Evolutionary conservation across 2,888 invertebrate species (phyloP).

Genomic region (Dinocampus coccinellae): DNA sequence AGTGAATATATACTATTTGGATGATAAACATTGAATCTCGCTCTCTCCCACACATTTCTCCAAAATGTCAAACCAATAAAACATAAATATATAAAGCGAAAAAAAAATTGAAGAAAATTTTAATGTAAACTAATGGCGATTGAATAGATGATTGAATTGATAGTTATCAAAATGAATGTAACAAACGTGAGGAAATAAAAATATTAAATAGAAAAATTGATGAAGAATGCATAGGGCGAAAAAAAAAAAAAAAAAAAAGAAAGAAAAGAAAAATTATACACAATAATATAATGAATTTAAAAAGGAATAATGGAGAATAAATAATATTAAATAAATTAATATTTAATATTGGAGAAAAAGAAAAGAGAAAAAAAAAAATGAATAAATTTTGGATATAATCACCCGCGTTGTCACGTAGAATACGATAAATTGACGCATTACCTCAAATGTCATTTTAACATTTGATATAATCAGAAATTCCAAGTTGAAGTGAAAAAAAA

Average conservation of each 20-base stretch:
- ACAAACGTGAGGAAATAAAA: too few species aligned
- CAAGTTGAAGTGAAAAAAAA: too few species aligned
- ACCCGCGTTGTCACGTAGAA: constrained; percentile 39
- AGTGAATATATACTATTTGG: too few species aligned
- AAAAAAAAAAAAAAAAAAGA: too few species aligned
- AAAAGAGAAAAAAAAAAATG: constrained; percentile 29
- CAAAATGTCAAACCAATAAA: not conserved
- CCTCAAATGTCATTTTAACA: not conserved
- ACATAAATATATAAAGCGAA: not conserved
- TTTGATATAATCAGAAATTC: constrained; percentile 2
- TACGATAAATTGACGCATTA: not conserved
- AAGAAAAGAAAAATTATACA: constrained; percentile 45
- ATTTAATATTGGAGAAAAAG: not conserved
- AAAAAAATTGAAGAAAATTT: not conserved
- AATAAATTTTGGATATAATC: constrained; percentile 37
- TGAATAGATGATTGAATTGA: not conserved
- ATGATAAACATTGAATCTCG: not conserved
- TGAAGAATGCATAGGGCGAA: too few species aligned
- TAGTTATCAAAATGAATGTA: not conserved
- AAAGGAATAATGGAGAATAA: constrained; percentile 2
- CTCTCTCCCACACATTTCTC: constrained; percentile 1
- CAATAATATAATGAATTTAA: constrained; percentile 55
- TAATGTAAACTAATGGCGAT: not conserved
- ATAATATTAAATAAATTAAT: not conserved
- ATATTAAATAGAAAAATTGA: too few species aligned